Percentiles rank a stretch among this genome's conserved stretches.
phyloP scores from a whole-genome alignment of 2,888 invertebrate species.

The Iphiclides podalirius region DNA sequence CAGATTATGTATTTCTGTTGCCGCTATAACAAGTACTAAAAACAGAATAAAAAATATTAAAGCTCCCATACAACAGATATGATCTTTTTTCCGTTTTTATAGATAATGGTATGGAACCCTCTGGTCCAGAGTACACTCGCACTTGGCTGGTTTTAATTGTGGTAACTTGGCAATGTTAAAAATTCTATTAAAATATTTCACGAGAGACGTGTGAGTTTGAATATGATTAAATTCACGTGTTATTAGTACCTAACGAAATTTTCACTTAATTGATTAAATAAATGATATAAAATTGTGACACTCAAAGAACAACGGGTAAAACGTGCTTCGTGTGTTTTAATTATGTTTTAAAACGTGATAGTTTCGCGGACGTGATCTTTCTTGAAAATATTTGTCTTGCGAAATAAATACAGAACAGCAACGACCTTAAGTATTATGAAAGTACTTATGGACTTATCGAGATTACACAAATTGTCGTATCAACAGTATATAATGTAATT shows the following conservation, averaged over 20 bases:
- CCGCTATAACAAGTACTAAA: too few relatives aligned
- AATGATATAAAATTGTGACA: slow-evolving; percentile 4
- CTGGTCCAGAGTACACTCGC: too few relatives aligned
- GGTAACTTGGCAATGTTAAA: too few relatives aligned
- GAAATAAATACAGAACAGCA: slow-evolving; percentile 29
- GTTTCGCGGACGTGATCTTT: slow-evolving; percentile 37
- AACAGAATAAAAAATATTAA: too few relatives aligned
- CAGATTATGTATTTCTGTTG: too few relatives aligned
- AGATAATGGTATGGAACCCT: too few relatives aligned
- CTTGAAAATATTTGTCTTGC: slow-evolving; percentile 32
- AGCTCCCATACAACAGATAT: too few relatives aligned
- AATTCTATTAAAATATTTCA: too few relatives aligned
- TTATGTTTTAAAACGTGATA: slow-evolving; percentile 33
- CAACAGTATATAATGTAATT: background rate
- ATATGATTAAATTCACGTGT: too few relatives aligned
- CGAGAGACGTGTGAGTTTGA: too few relatives aligned
- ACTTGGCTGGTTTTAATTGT: too few relatives aligned
- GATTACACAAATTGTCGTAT: slow-evolving; percentile 3
- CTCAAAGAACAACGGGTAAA: slow-evolving; percentile 19
- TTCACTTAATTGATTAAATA: background rate
- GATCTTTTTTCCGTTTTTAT: too few relatives aligned
- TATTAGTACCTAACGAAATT: background rate
- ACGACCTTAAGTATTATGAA: slow-evolving; percentile 23
- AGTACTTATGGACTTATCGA: slow-evolving; percentile 9
- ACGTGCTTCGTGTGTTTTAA: slow-evolving; percentile 33